A percentile compares a stretch with the other conserved stretches of the same genome.
Conservation (phyloP, 2,113 vertebrate genomes). For the Mus pahari region DNA sequence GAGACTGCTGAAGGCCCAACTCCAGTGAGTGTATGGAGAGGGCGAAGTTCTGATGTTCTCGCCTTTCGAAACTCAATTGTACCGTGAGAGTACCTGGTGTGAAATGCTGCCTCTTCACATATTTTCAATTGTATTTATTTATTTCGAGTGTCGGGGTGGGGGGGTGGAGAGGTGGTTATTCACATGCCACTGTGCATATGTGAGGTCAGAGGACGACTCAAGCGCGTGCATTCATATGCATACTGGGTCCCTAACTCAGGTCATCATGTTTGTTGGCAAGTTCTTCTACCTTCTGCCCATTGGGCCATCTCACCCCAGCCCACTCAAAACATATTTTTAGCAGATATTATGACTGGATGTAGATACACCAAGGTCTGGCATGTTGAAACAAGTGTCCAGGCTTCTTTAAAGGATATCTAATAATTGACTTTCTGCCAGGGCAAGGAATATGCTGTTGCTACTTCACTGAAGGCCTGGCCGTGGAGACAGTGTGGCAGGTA, state of each 20-base stretch:
- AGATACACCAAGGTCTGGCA: not conserved
- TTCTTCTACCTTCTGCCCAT: not conserved
- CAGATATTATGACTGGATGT: not conserved
- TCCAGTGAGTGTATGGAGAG: not conserved
- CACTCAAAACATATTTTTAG: not conserved
- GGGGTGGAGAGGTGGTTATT: no score
- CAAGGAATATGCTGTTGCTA: not conserved
- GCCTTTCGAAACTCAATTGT: not conserved
- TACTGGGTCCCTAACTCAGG: not conserved
- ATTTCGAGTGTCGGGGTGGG: not conserved
- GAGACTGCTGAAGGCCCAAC: not conserved
- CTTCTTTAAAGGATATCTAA: not conserved
- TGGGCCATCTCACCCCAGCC: no score
- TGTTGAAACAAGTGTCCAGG: not conserved
- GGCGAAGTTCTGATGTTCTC: accelerated
- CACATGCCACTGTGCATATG: no score
- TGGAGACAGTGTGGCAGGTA: not conserved
- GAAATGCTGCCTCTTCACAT: not conserved
- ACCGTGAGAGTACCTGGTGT: not conserved
- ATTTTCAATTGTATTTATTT: not conserved
- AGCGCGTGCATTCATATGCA: no score
- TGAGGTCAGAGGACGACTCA: not conserved
- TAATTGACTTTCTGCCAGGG: not conserved
- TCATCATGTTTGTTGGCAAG: not conserved
- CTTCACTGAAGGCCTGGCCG: not conserved